Base-by-base conservation (phyloP, 2,797 vertebrate species). In the Acipenser ruthenus region DNA sequence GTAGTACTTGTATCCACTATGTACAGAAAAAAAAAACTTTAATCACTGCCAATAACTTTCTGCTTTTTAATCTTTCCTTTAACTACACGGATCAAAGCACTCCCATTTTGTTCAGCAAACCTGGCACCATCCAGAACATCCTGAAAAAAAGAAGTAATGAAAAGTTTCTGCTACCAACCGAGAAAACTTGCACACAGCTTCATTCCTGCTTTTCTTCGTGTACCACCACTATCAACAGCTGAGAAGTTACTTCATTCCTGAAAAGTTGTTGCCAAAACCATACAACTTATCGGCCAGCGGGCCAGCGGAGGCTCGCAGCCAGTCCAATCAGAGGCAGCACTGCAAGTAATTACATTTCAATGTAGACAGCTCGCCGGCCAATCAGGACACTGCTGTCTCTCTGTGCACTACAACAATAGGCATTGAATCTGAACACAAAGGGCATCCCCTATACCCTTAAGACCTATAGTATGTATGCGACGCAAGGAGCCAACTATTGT, bases 171-270 rank as follows among this genome's bases (percentile, higher is more conserved):
- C 18, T 86, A 97, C 94, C 79, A 87, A 98, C 95, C 95, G 76
- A 97, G 87, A 82, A 97, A 96, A 69, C 83, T 86, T 83, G 89
- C 89, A 71, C 95, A 96, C 86, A 95, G 89, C 84, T 89, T 93
- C 95, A 97, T 96, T 80, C 83, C 87, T 78, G 87, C 88, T 72
- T 73, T 81, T 70, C 68, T 75, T 68, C 52, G 60, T 58, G 69
- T 70, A 67, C 72, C 77, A 71, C 74, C 71, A 77, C 79, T 83
- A 73, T 73, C 74, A 6, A 71, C 71, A 69, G 73, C 80, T 63
- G 75, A 67, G 63, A 79, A 82, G 72, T 88, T 88, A 86, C 85
- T 89, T 86, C 86, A 78, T 81, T 77, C 86, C 74, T 73, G 58
- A 55, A 80, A 94, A 95, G 84, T 94, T 94, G 65, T 74, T 64